Conservation (phyloP, 2,797 vertebrate species). For the Merluccius polli region DNA sequence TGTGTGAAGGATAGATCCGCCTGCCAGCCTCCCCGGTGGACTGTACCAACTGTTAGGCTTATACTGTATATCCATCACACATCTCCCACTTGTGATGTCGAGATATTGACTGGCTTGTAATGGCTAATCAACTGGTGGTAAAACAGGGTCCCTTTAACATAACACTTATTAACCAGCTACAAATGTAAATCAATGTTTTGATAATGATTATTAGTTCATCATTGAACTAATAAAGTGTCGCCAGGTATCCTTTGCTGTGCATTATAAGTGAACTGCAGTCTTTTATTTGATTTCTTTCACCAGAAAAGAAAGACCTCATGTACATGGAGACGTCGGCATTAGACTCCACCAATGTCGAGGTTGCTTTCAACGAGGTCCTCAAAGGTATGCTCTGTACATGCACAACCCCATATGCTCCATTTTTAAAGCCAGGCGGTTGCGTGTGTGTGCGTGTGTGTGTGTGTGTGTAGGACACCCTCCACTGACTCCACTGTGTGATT, state of each 20-base stretch:
- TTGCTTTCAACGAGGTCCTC: constrained; percentile 91
- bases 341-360: constrained; percentile 94
- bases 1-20: too few species aligned
- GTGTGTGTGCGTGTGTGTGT: neutral
- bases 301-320: constrained; percentile 89
- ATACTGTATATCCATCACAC: too few species aligned
- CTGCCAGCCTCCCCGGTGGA: too few species aligned
- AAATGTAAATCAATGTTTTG: too few species aligned
- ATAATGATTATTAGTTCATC: too few species aligned
- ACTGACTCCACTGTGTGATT: neutral
- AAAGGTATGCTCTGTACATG: constrained; percentile 71
- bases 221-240: too few species aligned
- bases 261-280: neutral
- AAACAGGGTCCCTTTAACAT: too few species aligned
- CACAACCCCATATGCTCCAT: neutral
- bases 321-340: constrained; percentile 96
- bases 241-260: neutral
- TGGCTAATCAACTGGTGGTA: too few species aligned
- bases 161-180: too few species aligned
- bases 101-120: too few species aligned
- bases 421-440: neutral
- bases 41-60: too few species aligned
- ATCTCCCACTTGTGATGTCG: too few species aligned
- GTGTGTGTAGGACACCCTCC: neutral
- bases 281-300: neutral